A percentile compares a stretch with the other conserved stretches of the same genome.
These are phyloP conservation scores for Mesocentrotus franciscanus DNA, from an alignment of 53 echinoderm and acorn worm species.

Conservation along the genomic window DNA sequence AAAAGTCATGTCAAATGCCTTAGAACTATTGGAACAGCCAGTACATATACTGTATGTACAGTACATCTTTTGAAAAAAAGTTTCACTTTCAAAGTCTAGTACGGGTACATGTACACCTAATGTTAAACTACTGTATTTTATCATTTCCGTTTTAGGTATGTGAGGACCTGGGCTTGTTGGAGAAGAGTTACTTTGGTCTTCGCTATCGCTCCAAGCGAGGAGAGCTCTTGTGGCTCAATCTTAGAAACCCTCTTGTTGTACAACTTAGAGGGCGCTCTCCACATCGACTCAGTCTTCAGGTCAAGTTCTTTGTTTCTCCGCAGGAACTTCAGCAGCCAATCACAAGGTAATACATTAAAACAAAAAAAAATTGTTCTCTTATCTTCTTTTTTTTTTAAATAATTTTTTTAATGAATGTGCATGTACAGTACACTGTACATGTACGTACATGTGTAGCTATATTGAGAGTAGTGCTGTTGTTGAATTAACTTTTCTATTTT, in stretches of 20 bases:
- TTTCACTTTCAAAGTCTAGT: too few relatives aligned
- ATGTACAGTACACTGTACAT: too few relatives aligned
- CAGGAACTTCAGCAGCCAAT: conserved; percentile 95
- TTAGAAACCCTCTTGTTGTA: conserved; percentile 87
- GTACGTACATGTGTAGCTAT: too few relatives aligned
- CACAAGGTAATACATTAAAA: conserved; percentile 75
- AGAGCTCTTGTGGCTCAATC: conserved; percentile 94
- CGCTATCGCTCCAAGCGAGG: conserved; percentile 91
- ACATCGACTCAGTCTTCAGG: conserved; percentile 95
- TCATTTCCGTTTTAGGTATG: conserved; percentile 80
- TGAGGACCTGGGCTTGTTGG: conserved; percentile 91
- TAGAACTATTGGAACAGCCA: too few relatives aligned
- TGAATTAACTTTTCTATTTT: too few relatives aligned
- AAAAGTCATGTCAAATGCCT: too few relatives aligned
- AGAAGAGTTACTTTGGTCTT: conserved; percentile 95
- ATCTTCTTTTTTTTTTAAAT: too few relatives aligned
- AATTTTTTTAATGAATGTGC: too few relatives aligned
- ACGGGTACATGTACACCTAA: neutral
- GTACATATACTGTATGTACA: too few relatives aligned
- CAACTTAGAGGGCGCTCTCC: conserved; percentile 87
- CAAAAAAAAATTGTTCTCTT: too few relatives aligned
- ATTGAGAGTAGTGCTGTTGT: too few relatives aligned
- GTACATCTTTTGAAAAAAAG: too few relatives aligned
- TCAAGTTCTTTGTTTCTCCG: conserved; percentile 98
- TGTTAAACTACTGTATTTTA: neutral